These are phyloP conservation scores for Synanthedon andrenaeformis DNA, from an alignment of 2,888 invertebrate genomes.

Conservation along the genomic window DNA sequence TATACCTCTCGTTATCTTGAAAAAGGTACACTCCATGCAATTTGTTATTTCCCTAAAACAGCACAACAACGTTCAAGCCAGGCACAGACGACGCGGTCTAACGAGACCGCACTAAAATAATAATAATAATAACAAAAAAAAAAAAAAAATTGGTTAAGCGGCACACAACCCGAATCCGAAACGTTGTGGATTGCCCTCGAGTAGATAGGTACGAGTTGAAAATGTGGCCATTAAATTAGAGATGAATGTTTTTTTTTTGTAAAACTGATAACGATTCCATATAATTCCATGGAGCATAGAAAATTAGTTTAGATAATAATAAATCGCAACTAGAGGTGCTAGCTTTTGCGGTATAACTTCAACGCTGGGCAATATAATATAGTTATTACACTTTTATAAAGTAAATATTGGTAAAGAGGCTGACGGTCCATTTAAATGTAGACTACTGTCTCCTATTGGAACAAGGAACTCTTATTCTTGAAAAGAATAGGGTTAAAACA, in stretches of 20 bases:
- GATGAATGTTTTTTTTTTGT: conserved; percentile 1
- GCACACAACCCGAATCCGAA: conserved; percentile 56
- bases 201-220: conserved; percentile 35
- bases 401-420: too few species aligned
- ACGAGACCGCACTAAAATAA: conserved; percentile 51
- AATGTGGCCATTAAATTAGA: conserved; percentile 26
- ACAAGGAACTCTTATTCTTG: too few species aligned
- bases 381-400: too few species aligned
- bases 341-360: too few species aligned
- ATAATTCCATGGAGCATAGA: too few species aligned
- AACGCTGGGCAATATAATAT: too few species aligned
- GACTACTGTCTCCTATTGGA: too few species aligned
- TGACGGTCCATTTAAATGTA: too few species aligned
- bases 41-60: conserved; percentile 15
- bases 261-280: too few species aligned
- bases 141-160: conserved; percentile 49
- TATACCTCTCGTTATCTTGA: not conserved
- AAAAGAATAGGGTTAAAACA: too few species aligned
- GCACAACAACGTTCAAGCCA: conserved; percentile 23
- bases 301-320: too few species aligned
- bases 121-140: conserved; percentile 32
- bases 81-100: conserved; percentile 25
- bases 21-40: conserved; percentile 20
- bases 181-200: conserved; percentile 62
- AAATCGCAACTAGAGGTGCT: too few species aligned